Conservation (phyloP, 2,797 vertebrate species). For the Xiphorhynchus erythropygius region DNA sequence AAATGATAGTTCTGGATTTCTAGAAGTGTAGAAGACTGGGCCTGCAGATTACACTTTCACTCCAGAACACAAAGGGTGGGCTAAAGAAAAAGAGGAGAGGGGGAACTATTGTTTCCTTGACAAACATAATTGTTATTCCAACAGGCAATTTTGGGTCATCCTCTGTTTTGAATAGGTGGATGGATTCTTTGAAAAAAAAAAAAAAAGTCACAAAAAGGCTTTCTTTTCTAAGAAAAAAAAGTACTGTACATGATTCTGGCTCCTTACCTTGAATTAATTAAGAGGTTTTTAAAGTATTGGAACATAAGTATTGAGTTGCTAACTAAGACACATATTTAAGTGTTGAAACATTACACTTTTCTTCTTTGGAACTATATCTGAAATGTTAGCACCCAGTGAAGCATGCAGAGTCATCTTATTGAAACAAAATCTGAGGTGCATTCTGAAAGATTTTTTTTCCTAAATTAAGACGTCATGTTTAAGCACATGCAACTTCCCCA, state of each 20-base stretch:
- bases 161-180: conserved; percentile 57
- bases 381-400: conserved; percentile 36
- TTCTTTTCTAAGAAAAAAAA: too few species aligned
- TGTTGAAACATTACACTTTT: conserved; percentile 50
- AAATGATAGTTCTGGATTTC: conserved; percentile 60
- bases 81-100: not conserved
- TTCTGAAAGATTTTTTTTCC: not conserved
- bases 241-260: conserved; percentile 1
- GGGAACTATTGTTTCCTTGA: conserved; percentile 1
- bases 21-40: conserved; percentile 46
- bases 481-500: not conserved
- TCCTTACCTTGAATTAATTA: conserved; percentile 69
- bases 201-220: too few species aligned
- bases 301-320: conserved; percentile 44
- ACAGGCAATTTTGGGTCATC: conserved; percentile 42
- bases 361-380: conserved; percentile 49
- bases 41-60: conserved; percentile 56
- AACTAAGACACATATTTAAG: conserved; percentile 44
- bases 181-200: conserved; percentile 44
- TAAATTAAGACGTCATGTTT: conserved; percentile 3
- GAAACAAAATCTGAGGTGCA: not conserved
- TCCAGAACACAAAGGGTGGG: conserved; percentile 13
- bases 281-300: conserved; percentile 54
- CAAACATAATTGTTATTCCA: conserved; percentile 48
- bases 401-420: not conserved